Base-by-base conservation (phyloP, 2,888 invertebrate genomes). In the Epirrhoe tristata region DNA sequence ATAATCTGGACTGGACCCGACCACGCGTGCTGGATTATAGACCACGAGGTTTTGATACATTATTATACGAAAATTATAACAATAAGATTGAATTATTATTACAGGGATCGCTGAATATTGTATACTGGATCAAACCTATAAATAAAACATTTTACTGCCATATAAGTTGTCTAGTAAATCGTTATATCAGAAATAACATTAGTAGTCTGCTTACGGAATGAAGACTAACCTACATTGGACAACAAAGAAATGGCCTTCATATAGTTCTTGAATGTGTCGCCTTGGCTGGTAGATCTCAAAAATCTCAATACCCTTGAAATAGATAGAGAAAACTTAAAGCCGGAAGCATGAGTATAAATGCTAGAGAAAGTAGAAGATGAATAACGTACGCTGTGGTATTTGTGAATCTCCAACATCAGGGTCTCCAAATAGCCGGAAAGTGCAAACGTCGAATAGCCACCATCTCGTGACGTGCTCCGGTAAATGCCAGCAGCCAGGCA, bases 401-500 rank as follows among this genome's bases (percentile, higher is more conserved):
- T 91, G 93, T 51, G 93, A 90, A 63, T 92, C 93, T 58, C 87
- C 77, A 74, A 84, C 77, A 74, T 91, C 88, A 63, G 80, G 84
- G 70, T 88, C 93, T 68, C 87, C 88, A 81, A 90, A 95, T 76
- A 91, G 79, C 36, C 93, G 82, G 69, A 94, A 94, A 78, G 94
- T 94, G 94, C 95, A 95, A 82, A 94, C 90, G 82, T 95, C 95
- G 79, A 95, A 87, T 81, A 95, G 91, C 95, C 95, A 95, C 95
- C 95, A 95, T 73, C 95, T 94, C 78, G 95, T 95, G 88, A 95
- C 94, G 83, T 90, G 94, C 74, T 94, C 91, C 70, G 93, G 91
- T 77, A 93, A 82, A 77, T 93, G 91, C 93, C 93, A 93, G 80
- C 93, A 93, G 65, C 92, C 92, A 64, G 93, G 93, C 93, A 93